Percentiles rank a stretch among this genome's conserved stretches.
Conservation (phyloP, 2,113 vertebrate species). For the Microcebus griseorufus region DNA sequence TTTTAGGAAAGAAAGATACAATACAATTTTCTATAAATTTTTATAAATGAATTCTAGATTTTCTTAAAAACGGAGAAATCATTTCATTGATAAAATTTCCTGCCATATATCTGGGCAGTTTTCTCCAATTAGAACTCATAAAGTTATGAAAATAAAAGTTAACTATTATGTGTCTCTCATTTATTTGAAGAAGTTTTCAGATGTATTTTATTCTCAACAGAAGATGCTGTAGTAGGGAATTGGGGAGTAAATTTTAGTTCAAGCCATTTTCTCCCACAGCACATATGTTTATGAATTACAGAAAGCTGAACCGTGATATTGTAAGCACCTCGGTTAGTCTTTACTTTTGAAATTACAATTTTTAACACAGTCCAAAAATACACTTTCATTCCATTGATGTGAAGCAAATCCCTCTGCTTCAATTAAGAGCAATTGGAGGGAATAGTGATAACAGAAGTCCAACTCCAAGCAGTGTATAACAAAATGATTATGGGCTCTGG, state of each 20-base stretch:
- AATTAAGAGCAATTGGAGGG: conserved; percentile 49
- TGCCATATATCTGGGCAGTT: neutral
- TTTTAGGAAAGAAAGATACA: neutral
- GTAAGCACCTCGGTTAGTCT: neutral
- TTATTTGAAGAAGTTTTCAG: neutral
- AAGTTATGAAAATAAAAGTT: neutral
- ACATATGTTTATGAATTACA: neutral
- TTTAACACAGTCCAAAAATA: neutral
- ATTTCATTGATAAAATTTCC: neutral
- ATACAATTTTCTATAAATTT: neutral
- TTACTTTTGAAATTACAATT: conserved; percentile 45
- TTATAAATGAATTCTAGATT: neutral
- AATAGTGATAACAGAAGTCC: conserved; percentile 22
- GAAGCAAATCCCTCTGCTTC: conserved; percentile 52
- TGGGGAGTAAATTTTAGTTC: neutral
- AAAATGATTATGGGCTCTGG: conserved; percentile 36
- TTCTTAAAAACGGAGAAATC: neutral
- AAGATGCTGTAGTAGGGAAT: neutral
- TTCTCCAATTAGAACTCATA: neutral
- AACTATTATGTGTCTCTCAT: neutral
- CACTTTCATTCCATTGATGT: neutral
- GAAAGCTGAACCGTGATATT: neutral
- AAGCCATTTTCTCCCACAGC: neutral
- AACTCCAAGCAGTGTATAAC: neutral
- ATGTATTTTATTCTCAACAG: neutral